These are phyloP conservation scores for Spialia ferax DNA, from an alignment of 2,888 invertebrate species.

Conservation along the genomic window DNA sequence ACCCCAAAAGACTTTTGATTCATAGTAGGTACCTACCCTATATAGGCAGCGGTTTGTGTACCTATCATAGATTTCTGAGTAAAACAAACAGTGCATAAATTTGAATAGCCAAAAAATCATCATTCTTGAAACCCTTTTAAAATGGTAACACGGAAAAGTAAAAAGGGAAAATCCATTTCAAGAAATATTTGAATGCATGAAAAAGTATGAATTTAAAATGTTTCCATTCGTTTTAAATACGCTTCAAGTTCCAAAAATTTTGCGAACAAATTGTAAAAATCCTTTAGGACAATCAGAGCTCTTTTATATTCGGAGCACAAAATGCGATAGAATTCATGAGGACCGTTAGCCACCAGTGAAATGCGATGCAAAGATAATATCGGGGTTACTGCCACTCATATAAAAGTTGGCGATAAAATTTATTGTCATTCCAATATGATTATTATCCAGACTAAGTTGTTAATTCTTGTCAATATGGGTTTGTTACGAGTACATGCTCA, in stretches of 20 bases:
- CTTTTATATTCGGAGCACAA: conserved; percentile 58
- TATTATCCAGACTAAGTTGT: neutral
- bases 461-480: neutral
- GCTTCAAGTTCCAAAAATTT: conserved; percentile 25
- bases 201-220: conserved; percentile 12
- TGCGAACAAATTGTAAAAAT: conserved; percentile 27
- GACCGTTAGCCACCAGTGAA: conserved; percentile 22
- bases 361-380: conserved; percentile 37
- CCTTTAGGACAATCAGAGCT: conserved; percentile 47
- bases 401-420: conserved; percentile 22
- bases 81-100: no score
- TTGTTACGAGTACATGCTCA: no score
- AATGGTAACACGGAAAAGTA: neutral
- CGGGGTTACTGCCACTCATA: conserved; percentile 7
- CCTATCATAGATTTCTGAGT: no score
- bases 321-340: conserved; percentile 43
- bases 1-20: no score
- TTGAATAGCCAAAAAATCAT: no score
- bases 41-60: no score
- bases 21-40: no score
- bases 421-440: conserved; percentile 12
- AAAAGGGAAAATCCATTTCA: neutral
- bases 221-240: conserved; percentile 26
- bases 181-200: neutral
- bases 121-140: no score